Conservation (phyloP, 2,113 vertebrate genomes). For the Sterrhoptilus dennistouni region DNA sequence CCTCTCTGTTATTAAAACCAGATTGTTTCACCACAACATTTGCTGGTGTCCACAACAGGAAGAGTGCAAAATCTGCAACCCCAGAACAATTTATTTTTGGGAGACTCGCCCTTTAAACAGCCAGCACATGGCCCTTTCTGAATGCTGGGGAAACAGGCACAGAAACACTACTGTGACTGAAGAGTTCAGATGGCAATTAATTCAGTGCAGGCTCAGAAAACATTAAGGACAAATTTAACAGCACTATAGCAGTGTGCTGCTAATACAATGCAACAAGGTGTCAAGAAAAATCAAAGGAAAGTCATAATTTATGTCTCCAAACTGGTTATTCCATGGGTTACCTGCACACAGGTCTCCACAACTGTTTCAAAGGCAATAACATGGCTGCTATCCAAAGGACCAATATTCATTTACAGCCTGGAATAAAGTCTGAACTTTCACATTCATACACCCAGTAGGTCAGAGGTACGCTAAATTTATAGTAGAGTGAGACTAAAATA, state of each 20-base stretch:
- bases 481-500: neutral
- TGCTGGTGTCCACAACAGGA: neutral
- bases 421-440: neutral
- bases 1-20: neutral
- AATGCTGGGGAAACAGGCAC: neutral
- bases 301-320: neutral
- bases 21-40: neutral
- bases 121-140: neutral
- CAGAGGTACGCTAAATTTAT: neutral
- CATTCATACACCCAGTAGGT: neutral
- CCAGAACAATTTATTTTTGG: neutral
- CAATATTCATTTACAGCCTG: neutral
- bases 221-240: neutral
- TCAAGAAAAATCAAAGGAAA: neutral
- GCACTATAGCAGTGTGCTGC: neutral
- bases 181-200: neutral
- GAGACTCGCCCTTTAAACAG: neutral
- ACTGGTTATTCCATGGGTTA: neutral
- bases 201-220: neutral
- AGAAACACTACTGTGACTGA: neutral
- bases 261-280: neutral
- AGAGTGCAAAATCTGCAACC: neutral
- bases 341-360: neutral
- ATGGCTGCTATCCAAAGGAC: neutral
- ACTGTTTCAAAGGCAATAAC: neutral